Evolutionary conservation across 2,797 vertebrate genomes (phyloP).

Genomic region (Psittacula derbiana): DNA sequence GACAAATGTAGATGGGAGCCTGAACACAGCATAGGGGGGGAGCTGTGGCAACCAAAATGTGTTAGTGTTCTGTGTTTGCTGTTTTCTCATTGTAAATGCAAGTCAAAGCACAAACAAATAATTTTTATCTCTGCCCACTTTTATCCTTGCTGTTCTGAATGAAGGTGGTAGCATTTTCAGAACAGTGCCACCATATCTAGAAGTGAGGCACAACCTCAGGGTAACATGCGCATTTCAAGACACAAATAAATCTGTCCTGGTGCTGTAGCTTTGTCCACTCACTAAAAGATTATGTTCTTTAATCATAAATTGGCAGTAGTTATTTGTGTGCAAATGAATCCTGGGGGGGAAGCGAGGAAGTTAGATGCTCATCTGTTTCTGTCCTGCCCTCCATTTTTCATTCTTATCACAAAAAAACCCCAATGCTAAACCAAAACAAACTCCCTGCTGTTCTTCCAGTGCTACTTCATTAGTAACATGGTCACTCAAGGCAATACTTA

Average conservation of each 20-base stretch:
- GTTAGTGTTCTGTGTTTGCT: background rate
- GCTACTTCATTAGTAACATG: background rate
- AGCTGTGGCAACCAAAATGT: background rate
- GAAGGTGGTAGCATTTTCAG: background rate
- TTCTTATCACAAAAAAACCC: background rate
- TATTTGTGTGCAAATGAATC: background rate
- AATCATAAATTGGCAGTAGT: background rate
- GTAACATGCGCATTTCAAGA: rapidly evolving
- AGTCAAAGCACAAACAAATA: background rate
- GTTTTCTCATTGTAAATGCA: background rate
- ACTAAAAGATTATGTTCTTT: background rate
- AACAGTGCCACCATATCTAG: background rate
- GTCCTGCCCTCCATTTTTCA: background rate
- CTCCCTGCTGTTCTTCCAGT: background rate
- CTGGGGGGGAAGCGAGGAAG: background rate
- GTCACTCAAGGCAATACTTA: background rate
- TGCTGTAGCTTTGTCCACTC: background rate
- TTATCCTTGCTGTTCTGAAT: background rate
- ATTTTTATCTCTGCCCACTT: background rate
- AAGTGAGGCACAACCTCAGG: background rate
- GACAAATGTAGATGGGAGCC: background rate
- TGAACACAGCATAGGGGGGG: rapidly evolving
- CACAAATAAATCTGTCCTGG: background rate
- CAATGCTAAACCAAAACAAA: background rate
- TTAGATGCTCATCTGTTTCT: background rate